phyloP scores from a whole-genome alignment of 2,797 vertebrate species.

The Pangasius macronema region DNA sequence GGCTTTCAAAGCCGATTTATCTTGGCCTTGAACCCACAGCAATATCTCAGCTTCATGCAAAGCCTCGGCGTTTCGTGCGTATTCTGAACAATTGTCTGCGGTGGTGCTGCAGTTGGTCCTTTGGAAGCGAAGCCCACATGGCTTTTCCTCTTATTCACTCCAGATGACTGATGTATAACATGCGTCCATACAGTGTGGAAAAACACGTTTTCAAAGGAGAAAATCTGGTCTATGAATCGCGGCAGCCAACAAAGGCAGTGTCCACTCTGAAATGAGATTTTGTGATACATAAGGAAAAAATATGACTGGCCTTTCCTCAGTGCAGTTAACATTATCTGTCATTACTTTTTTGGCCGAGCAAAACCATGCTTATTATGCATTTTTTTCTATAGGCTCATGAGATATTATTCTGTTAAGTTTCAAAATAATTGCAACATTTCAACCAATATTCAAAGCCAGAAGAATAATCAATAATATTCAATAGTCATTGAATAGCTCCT shows the following conservation, averaged over 20 bases:
- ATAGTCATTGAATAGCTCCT: background rate
- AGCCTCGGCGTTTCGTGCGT: slow-evolving; percentile 54
- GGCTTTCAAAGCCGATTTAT: slow-evolving; percentile 74
- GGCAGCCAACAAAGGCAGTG: slow-evolving; percentile 53
- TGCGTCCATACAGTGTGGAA: slow-evolving; percentile 63
- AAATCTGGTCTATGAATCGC: slow-evolving; percentile 72
- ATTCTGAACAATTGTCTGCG: slow-evolving; percentile 58
- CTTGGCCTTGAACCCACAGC: slow-evolving; percentile 67
- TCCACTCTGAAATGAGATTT: slow-evolving; percentile 59
- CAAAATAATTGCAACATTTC: slow-evolving; percentile 38
- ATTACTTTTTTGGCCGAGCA: slow-evolving; percentile 25
- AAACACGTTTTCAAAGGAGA: slow-evolving; percentile 80
- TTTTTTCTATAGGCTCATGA: background rate
- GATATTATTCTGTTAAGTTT: slow-evolving; percentile 29
- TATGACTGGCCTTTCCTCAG: slow-evolving; percentile 24
- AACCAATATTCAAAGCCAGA: background rate
- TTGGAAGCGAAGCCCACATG: slow-evolving; percentile 58
- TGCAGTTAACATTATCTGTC: slow-evolving; percentile 38
- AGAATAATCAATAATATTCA: background rate
- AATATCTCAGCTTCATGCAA: slow-evolving; percentile 67
- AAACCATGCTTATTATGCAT: background rate
- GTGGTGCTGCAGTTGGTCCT: slow-evolving; percentile 60
- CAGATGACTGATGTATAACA: slow-evolving; percentile 73
- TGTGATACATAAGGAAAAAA: slow-evolving; percentile 43
- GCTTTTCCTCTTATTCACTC: slow-evolving; percentile 69